Evolutionary conservation across 2,113 vertebrate species (phyloP).

Genomic region (Sebastes fasciatus): DNA sequence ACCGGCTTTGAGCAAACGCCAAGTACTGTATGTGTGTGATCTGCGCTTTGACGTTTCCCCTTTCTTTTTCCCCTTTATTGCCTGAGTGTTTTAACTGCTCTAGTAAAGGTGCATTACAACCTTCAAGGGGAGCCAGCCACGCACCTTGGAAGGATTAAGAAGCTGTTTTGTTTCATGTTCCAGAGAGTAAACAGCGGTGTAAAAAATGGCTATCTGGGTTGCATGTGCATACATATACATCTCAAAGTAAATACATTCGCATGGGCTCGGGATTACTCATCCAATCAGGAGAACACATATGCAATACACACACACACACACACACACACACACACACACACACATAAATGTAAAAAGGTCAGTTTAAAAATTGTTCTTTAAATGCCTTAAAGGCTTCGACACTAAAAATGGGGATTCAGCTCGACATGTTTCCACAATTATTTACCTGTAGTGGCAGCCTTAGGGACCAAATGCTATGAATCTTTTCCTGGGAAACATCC

Average conservation of each 20-base stretch:
- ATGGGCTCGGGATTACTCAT: slow-evolving; percentile 59
- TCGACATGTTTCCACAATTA: not conserved
- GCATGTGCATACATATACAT: slow-evolving; percentile 68
- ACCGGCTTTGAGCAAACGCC: slow-evolving; percentile 36
- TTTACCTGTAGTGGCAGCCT: not conserved
- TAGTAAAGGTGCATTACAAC: slow-evolving; percentile 77
- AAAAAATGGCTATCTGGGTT: slow-evolving; percentile 67
- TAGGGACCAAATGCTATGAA: not conserved
- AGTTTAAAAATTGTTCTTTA: slow-evolving; percentile 4
- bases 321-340: not conserved
- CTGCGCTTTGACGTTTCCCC: slow-evolving; percentile 65
- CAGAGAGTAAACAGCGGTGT: slow-evolving; percentile 71
- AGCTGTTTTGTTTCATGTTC: slow-evolving; percentile 71
- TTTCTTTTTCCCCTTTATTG: slow-evolving; percentile 67
- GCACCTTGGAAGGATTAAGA: slow-evolving; percentile 80
- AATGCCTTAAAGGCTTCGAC: not conserved
- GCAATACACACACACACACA: not conserved
- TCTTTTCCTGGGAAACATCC: not conserved
- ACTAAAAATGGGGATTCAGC: slow-evolving; percentile 11
- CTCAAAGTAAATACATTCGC: slow-evolving; percentile 70
- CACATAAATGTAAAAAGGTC: slow-evolving; percentile 14
- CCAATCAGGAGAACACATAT: slow-evolving; percentile 32
- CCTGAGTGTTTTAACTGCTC: slow-evolving; percentile 68
- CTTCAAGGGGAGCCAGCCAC: slow-evolving; percentile 73
- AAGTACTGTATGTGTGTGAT: slow-evolving; percentile 72